Conservation (phyloP, 2,113 vertebrate species). For the Salvator merianae region DNA sequence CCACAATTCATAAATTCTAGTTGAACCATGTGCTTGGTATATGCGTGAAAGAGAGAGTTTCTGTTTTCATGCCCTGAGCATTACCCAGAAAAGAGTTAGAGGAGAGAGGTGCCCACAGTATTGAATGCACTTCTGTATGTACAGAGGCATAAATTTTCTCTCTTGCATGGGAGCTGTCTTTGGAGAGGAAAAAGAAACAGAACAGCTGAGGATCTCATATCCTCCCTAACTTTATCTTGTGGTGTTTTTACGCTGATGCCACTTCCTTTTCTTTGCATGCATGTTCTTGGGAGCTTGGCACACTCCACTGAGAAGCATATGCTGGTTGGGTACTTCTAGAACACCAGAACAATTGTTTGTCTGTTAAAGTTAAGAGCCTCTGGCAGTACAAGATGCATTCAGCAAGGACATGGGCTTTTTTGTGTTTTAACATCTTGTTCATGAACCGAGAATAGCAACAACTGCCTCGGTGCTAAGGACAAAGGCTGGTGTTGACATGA, state of each 20-base stretch:
- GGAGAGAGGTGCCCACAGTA: neutral
- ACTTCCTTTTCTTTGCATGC: slow-evolving; percentile 58
- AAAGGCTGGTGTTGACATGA: neutral
- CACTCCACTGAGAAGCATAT: slow-evolving; percentile 5
- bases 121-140: neutral
- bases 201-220: slow-evolving; percentile 56
- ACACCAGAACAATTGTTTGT: neutral
- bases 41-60: neutral
- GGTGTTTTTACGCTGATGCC: slow-evolving; percentile 65
- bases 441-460: slow-evolving; percentile 1
- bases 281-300: slow-evolving; percentile 33
- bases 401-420: neutral
- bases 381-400: neutral
- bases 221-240: slow-evolving; percentile 65
- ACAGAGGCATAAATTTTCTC: no score
- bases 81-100: slow-evolving; percentile 17
- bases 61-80: neutral
- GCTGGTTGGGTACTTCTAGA: neutral
- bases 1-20: neutral
- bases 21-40: rapidly evolving
- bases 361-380: neutral
- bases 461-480: slow-evolving; percentile 13
- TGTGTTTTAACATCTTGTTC: slow-evolving; percentile 19
- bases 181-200: slow-evolving; percentile 45
- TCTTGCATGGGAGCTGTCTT: slow-evolving; percentile 44